These are phyloP conservation scores for Rhea americana DNA, from an alignment of 2,113 vertebrate genomes.

Conservation along the genomic window DNA sequence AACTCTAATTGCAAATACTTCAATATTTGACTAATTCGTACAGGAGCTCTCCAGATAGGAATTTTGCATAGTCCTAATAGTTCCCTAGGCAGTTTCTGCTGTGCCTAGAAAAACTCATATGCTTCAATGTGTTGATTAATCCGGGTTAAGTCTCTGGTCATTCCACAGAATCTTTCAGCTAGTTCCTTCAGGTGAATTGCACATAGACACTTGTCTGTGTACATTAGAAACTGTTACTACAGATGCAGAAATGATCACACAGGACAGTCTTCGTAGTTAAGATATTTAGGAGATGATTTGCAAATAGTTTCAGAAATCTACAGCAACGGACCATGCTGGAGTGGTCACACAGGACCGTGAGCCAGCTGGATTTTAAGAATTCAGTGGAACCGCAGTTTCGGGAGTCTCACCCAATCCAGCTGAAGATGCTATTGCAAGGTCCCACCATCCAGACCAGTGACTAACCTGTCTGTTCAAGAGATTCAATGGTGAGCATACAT, in stretches of 20 bases:
- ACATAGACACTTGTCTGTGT: neutral
- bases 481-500: neutral
- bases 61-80: neutral
- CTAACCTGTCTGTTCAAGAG: neutral
- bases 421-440: neutral
- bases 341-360: neutral
- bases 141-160: neutral
- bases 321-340: neutral
- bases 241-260: neutral
- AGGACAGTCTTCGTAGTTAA: neutral
- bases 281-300: neutral
- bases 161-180: neutral
- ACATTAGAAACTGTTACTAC: neutral
- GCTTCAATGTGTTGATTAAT: neutral
- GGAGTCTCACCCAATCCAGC: neutral
- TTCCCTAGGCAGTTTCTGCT: neutral
- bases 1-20: neutral
- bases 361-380: neutral
- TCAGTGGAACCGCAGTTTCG: neutral
- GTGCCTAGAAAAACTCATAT: slow-evolving; percentile 13
- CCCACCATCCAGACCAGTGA: neutral
- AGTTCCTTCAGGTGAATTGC: neutral
- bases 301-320: neutral
- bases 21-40: neutral
- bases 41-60: neutral